phyloP scores from a whole-genome alignment of 2,113 vertebrate species.

The Sander lucioperca region DNA sequence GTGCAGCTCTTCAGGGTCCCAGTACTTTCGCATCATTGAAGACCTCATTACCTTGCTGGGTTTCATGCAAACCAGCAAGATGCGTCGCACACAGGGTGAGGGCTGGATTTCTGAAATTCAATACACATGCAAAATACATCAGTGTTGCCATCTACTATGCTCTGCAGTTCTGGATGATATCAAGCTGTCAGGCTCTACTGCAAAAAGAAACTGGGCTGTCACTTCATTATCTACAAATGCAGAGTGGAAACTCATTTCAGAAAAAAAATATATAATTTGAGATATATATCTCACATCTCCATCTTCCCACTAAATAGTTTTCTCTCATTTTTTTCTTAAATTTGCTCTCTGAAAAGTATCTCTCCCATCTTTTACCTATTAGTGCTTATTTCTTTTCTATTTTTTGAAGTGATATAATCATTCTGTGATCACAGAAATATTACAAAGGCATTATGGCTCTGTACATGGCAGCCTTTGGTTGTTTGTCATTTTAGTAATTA shows the following conservation, averaged over 20 bases:
- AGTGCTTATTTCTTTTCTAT: constrained; percentile 11
- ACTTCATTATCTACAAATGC: constrained; percentile 45
- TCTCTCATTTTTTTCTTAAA: constrained; percentile 33
- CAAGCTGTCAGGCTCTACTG: constrained; percentile 36
- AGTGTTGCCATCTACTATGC: constrained; percentile 27
- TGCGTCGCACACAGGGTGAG: constrained; percentile 92
- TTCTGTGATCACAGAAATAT: constrained; percentile 30
- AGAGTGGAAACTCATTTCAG: constrained; percentile 38
- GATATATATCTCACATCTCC: constrained; percentile 54
- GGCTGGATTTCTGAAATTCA: constrained; percentile 10
- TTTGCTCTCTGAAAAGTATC: constrained; percentile 31
- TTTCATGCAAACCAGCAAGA: constrained; percentile 95
- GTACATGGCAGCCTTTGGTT: constrained; percentile 1
- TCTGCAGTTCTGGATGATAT: constrained; percentile 38
- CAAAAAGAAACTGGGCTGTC: constrained; percentile 28
- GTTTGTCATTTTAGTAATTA: constrained; percentile 18
- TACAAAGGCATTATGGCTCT: constrained; percentile 18
- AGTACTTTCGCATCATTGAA: constrained; percentile 98
- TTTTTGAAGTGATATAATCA: constrained; percentile 30
- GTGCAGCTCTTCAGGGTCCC: constrained; percentile 96
- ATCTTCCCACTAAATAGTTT: constrained; percentile 44
- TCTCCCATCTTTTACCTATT: constrained; percentile 17
- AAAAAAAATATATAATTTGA: constrained; percentile 17
- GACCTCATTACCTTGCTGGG: constrained; percentile 96
- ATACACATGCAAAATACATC: constrained; percentile 42